phyloP scores from a whole-genome alignment of 2,113 vertebrate genomes.

The Sander vitreus region DNA sequence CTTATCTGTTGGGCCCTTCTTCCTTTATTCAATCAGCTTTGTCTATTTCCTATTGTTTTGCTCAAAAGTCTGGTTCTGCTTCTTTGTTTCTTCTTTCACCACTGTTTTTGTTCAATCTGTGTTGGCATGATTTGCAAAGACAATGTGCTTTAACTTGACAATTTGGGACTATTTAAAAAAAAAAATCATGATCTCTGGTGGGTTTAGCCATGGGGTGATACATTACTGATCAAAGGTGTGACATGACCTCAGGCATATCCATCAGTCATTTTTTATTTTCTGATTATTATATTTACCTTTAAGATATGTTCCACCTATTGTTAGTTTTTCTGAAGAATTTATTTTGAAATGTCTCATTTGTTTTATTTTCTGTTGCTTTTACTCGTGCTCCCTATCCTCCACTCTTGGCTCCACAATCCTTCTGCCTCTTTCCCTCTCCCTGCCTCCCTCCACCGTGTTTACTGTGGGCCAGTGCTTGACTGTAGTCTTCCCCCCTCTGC shows the following conservation, averaged over 20 bases:
- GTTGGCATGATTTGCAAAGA: constrained; percentile 33
- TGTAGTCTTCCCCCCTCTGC: constrained; percentile 41
- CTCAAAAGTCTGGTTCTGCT: constrained; percentile 26
- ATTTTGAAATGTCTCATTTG: constrained; percentile 26
- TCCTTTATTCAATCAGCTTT: constrained; percentile 59
- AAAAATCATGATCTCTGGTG: background rate
- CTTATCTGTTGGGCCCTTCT: constrained; percentile 53
- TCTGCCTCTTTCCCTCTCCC: background rate
- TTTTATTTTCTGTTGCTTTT: background rate
- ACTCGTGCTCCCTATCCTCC: background rate
- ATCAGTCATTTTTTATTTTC: constrained; percentile 7
- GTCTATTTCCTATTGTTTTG: constrained; percentile 54
- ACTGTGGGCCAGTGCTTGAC: constrained; percentile 47
- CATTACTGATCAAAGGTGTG: constrained; percentile 24
- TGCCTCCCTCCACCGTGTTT: constrained; percentile 16
- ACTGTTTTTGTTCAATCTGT: constrained; percentile 23
- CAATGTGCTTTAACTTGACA: constrained; percentile 20
- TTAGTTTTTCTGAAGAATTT: constrained; percentile 12
- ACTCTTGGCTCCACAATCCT: background rate
- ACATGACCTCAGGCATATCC: constrained; percentile 22
- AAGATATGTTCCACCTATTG: background rate
- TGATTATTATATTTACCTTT: background rate
- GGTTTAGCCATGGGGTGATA: background rate
- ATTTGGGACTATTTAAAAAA: background rate
- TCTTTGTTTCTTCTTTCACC: constrained; percentile 40